A percentile compares a stretch with the other conserved stretches of the same genome.
Evolutionary conservation across 2,888 invertebrate genomes (phyloP).

Genomic region (Plemyria rubiginata): DNA sequence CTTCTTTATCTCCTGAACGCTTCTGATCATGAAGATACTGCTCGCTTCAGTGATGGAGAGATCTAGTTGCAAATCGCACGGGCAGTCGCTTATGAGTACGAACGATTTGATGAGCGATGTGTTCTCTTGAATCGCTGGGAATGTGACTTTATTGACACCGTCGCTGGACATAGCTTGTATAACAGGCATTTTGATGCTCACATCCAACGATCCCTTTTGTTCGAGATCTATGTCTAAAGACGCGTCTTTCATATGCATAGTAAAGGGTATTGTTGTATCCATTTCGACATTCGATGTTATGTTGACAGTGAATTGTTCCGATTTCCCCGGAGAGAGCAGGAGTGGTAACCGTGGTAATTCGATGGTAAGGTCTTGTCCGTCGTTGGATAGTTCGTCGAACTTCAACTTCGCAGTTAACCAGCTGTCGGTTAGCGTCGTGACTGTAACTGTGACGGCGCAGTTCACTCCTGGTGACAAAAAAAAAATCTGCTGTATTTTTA

Average conservation of each 20-base stretch:
- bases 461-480: slow-evolving; percentile 59
- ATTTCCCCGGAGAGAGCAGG: slow-evolving; percentile 67
- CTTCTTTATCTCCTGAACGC: slow-evolving; percentile 72
- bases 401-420: slow-evolving; percentile 73
- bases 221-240: slow-evolving; percentile 63
- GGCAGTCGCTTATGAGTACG: slow-evolving; percentile 71
- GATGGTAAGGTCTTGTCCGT: slow-evolving; percentile 58
- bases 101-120: slow-evolving; percentile 59
- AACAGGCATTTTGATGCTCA: slow-evolving; percentile 67
- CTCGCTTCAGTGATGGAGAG: slow-evolving; percentile 64
- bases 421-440: slow-evolving; percentile 66
- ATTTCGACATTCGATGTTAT: slow-evolving; percentile 69
- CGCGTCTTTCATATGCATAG: slow-evolving; percentile 64
- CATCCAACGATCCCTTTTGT: slow-evolving; percentile 57
- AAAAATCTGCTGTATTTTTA: neutral
- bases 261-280: slow-evolving; percentile 56
- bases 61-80: slow-evolving; percentile 67
- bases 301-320: slow-evolving; percentile 63
- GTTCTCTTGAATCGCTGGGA: slow-evolving; percentile 64
- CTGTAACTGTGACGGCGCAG: slow-evolving; percentile 56
- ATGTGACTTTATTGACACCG: slow-evolving; percentile 67
- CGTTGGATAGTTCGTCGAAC: slow-evolving; percentile 57
- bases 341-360: slow-evolving; percentile 71
- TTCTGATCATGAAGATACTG: slow-evolving; percentile 65
- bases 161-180: slow-evolving; percentile 73